Evolutionary conservation across 1,140 invertebrate genomes (phyloP).

Genomic region (Rhizoglyphus robini): DNA sequence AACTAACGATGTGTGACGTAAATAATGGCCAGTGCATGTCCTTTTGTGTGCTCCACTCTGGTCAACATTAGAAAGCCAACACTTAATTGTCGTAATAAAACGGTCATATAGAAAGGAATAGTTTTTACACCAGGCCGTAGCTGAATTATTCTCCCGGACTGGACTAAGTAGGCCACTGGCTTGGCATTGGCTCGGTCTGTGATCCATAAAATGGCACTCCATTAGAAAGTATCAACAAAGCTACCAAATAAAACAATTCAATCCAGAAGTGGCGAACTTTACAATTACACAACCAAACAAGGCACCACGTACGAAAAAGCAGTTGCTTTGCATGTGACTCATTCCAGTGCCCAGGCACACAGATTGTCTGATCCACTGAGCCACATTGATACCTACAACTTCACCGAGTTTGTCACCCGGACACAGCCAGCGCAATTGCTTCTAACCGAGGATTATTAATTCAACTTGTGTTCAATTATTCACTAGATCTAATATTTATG

Average conservation of each 20-base stretch:
- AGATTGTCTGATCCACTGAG: no score
- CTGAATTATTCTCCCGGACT: not conserved
- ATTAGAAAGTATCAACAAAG: not conserved
- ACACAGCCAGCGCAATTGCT: no score
- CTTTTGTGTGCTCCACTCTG: not conserved
- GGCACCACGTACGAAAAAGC: no score
- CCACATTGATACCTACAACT: no score
- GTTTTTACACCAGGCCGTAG: not conserved
- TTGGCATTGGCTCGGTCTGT: not conserved
- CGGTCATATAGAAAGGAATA: not conserved
- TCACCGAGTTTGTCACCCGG: no score
- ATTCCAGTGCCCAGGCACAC: no score
- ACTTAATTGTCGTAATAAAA: conserved; percentile 14
- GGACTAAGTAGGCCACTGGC: conserved; percentile 1
- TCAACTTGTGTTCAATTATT: no score
- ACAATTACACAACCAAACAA: no score
- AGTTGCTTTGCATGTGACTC: no score
- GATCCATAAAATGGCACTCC: not conserved
- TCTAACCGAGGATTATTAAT: no score
- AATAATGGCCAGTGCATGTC: not conserved
- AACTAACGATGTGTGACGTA: conserved; percentile 13
- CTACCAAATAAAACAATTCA: not conserved
- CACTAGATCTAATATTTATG: no score
- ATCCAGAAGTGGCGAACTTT: not conserved
- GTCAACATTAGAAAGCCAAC: not conserved